phyloP scores from a whole-genome alignment of 2,113 vertebrate genomes.

The Elephas maximus region DNA sequence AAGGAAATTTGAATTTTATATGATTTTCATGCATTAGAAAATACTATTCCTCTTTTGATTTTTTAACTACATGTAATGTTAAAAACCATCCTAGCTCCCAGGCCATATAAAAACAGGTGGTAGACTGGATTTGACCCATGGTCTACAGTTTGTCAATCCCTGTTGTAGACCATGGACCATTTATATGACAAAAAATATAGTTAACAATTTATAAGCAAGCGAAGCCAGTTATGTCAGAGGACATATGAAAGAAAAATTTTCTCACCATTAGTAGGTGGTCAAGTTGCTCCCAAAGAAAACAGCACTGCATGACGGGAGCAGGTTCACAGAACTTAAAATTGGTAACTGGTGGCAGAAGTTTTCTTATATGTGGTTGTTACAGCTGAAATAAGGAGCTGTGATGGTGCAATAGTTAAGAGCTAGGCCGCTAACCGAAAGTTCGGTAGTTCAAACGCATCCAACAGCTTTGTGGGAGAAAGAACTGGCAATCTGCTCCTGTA shows the following conservation, averaged over 20 bases:
- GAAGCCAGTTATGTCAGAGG: not conserved
- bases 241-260: not conserved
- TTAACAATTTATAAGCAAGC: not conserved
- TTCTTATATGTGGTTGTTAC: not conserved
- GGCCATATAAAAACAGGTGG: not conserved
- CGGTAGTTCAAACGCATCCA: no score
- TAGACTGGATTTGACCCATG: not conserved
- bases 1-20: not conserved
- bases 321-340: not conserved
- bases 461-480: no score
- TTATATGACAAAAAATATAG: not conserved
- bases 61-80: not conserved
- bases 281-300: not conserved
- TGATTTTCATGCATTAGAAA: not conserved
- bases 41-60: conserved; percentile 23
- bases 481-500: no score
- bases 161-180: not conserved
- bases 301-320: not conserved
- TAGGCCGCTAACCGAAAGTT: no score
- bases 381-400: no score
- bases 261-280: not conserved
- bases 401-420: no score
- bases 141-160: not conserved
- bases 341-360: not conserved
- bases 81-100: conserved; percentile 10